Base-by-base conservation (phyloP, 1,140 invertebrate genomes). In the Musca vetustissima region DNA sequence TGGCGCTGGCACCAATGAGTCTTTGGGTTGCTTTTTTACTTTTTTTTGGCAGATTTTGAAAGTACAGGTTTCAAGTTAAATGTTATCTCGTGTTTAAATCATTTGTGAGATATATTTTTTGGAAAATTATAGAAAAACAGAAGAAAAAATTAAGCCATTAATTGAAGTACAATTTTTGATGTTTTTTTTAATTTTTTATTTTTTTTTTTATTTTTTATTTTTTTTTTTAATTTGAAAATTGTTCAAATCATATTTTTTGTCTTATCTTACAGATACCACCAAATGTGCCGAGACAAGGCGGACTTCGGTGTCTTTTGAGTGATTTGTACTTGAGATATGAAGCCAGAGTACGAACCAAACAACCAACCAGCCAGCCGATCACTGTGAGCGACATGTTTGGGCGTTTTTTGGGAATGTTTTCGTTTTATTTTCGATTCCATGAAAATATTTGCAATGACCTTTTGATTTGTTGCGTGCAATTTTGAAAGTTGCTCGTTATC, bases 111-210 rank as follows among this genome's bases (percentile, higher is more conserved):
- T 9, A 59, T 17, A 36, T 57, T 57, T 25, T 15, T 25, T 6
- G 36, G 11, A 43, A 43, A 43, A 43, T 43, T 15, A 28, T 25
- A 11, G 28, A 22, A 57, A 28, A 28, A 25, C 9, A 53, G 22
- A 3, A 53, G 22, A 61, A 61, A 36, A 61, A 61, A 43, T 61
- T 61, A 61, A 61, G 57, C 57, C 32, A 61, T 61, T 61, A 61
- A 61, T 61, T 24, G 28, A 28, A n/a, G 25, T 28, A 28, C 28
- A 24, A 13, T 57, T 43, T 1, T 13, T n/a, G n/a, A n/a, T n/a
- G n/a, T n/a, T n/a, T n/a, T n/a, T n/a, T n/a, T n/a, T n/a, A n/a
- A 8, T 43, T 43, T 13, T 7, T 43, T 11, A 2, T 43, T 4
- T 9, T 43, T 13, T 43, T 4, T 57, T 43, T 1, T 13, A 8